Base-by-base conservation (phyloP, 2,888 invertebrate genomes). In the Tenthredo distinguenda region DNA sequence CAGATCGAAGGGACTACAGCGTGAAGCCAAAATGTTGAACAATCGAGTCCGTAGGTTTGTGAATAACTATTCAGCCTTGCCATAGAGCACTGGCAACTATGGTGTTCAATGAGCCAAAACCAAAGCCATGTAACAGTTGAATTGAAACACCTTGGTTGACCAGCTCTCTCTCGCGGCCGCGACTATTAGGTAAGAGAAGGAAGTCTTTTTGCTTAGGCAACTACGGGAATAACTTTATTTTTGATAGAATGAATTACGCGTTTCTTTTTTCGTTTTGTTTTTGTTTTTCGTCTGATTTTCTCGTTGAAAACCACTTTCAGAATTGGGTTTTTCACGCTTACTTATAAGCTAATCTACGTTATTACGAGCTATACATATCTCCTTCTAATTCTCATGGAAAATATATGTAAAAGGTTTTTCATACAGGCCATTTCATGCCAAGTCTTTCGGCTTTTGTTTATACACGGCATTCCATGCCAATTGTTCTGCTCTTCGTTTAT, bases 61-160 rank as follows among this genome's bases (percentile, higher is more conserved):
- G 4, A 68, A 26, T 71, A 15, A 47, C 47, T 37, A 18, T 37
- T 72, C 37, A 74, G 21, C 10, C 5, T 74, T 47, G 12, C 21
- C 43, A 74, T 71, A 74, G 43, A 21, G 7, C 37, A 21, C 12
- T 43, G n/a, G 40, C 10, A 31, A n/a, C 1, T n/a, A 31, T 50
- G 26, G 50, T 55, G 55, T 77, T 50, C 77, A 55, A 77, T 77
- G 55, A 55, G 77, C 77, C 77, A 55, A 77, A 50, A 55, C 77
- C 50, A 55, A n/a, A 77, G 34, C 10, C 50, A 55, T 34, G 77
- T 50, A 77, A 77, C 77, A 55, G 55, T 34, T 31, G 77, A 77
- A 77, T 77, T 55, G 40, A 77, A 55, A 50, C 77, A 77, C 77
- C 77, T 77, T 55, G 77, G 77, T 77, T 55, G 31, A 77, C 31